Conservation (phyloP, 2,888 invertebrate species). For the Arctia plantaginis region DNA sequence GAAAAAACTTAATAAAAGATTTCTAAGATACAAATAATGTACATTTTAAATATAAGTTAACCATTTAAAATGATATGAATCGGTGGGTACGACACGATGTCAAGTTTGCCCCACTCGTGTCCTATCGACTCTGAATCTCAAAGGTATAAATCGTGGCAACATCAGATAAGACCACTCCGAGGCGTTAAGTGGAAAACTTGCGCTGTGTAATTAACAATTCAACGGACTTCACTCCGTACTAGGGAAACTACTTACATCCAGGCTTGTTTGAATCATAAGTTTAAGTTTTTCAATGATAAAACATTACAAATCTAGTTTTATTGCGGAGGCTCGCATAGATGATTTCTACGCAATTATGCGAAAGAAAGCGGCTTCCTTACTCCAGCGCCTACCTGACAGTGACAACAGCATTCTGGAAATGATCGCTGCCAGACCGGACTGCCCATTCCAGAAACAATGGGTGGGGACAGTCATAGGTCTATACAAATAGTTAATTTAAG, state of each 20-base stretch:
- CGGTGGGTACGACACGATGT: conserved; percentile 44
- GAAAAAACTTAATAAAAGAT: not conserved
- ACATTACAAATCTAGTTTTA: conserved; percentile 13
- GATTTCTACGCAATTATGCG: no score
- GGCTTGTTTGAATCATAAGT: conserved; percentile 57
- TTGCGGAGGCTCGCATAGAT: no score
- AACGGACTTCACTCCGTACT: conserved; percentile 59
- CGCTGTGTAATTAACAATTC: conserved; percentile 81
- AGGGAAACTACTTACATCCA: conserved; percentile 68
- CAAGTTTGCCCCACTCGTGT: conserved; percentile 40
- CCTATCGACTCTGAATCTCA: conserved; percentile 63
- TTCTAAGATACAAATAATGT: not conserved
- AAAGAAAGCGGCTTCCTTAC: no score
- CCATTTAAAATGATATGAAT: conserved; percentile 41
- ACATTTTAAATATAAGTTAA: not conserved
- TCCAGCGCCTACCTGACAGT: no score
- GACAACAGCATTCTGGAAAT: no score
- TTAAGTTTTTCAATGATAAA: conserved; percentile 15
- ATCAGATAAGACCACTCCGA: conserved; percentile 70
- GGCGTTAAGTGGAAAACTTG: conserved; percentile 81
- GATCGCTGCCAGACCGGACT: no score
- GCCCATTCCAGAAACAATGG: no score
- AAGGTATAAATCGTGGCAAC: conserved; percentile 69
- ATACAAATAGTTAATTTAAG: no score
- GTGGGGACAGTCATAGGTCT: no score